Percentiles rank a stretch among this genome's conserved stretches.
These are phyloP conservation scores for Rhamphomyia laevipes DNA, from an alignment of 2,888 invertebrate genomes.

Conservation along the genomic window DNA sequence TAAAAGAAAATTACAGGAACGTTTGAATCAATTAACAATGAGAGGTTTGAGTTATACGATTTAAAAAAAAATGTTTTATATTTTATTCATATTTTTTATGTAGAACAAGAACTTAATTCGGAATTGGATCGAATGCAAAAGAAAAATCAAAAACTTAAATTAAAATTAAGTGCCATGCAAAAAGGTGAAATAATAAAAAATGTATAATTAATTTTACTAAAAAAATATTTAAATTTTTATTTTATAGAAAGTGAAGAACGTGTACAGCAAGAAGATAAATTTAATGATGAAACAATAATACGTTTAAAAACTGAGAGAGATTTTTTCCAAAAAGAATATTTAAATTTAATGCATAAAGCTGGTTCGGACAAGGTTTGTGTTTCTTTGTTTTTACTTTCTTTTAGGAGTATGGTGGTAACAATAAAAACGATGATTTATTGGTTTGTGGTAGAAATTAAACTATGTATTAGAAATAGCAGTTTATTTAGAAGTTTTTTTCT, in stretches of 20 bases:
- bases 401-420: background rate
- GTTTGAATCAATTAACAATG: slow-evolving; percentile 46
- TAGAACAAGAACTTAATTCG: slow-evolving; percentile 38
- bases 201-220: background rate
- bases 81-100: slow-evolving; percentile 17
- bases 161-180: slow-evolving; percentile 19
- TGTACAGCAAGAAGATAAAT: slow-evolving; percentile 12
- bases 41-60: slow-evolving; percentile 37
- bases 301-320: slow-evolving; percentile 32
- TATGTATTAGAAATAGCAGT: background rate
- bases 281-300: slow-evolving; percentile 30
- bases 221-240: background rate
- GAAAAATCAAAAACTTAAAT: slow-evolving; percentile 41
- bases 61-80: too few relatives aligned
- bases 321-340: slow-evolving; percentile 35
- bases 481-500: background rate
- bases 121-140: slow-evolving; percentile 42
- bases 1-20: slow-evolving; percentile 44
- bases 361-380: slow-evolving; percentile 26
- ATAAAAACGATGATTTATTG: background rate
- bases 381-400: background rate
- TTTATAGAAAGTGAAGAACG: slow-evolving; percentile 2
- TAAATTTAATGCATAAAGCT: slow-evolving; percentile 26
- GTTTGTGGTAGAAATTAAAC: background rate
- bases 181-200: slow-evolving; percentile 15